phyloP scores from a whole-genome alignment of 64 coral and sea anemone species.

The Stylophora pistillata region DNA sequence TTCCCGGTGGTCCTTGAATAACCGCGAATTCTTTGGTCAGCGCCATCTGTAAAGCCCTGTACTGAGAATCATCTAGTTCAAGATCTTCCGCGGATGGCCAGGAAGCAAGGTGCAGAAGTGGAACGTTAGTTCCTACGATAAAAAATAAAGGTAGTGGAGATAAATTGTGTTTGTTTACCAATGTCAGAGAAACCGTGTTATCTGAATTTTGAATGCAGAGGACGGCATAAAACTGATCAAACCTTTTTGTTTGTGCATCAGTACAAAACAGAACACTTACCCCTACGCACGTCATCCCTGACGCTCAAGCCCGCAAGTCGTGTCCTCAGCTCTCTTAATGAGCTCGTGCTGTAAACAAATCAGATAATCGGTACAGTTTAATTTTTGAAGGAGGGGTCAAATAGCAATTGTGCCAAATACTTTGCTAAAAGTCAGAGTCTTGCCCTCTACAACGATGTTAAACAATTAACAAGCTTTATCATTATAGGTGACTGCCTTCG shows the following conservation, averaged over 20 bases:
- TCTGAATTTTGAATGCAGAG: too few species aligned
- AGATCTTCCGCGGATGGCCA: conserved; percentile 81
- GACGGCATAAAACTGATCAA: background rate
- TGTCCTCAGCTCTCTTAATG: background rate
- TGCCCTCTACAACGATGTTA: too few species aligned
- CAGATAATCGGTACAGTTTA: too few species aligned
- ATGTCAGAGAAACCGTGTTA: too few species aligned
- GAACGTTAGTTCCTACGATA: conserved; percentile 28
- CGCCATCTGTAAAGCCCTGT: conserved; percentile 68
- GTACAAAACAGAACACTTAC: background rate
- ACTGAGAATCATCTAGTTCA: conserved; percentile 74
- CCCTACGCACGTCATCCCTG: background rate
- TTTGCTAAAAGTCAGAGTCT: too few species aligned
- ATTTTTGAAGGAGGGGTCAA: too few species aligned
- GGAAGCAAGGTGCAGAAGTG: conserved; percentile 20
- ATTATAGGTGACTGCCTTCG: too few species aligned
- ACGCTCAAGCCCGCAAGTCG: background rate
- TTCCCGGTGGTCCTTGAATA: conserved; percentile 82
- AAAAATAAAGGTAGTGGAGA: background rate
- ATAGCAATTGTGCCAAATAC: too few species aligned
- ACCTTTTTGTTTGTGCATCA: too few species aligned
- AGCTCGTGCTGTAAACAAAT: background rate
- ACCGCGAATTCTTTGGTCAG: conserved; percentile 84
- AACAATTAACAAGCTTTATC: too few species aligned
- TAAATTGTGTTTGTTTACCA: too few species aligned